Evolutionary conservation across 2,113 vertebrate species (phyloP).

Genomic region (Centropus unirufus): DNA sequence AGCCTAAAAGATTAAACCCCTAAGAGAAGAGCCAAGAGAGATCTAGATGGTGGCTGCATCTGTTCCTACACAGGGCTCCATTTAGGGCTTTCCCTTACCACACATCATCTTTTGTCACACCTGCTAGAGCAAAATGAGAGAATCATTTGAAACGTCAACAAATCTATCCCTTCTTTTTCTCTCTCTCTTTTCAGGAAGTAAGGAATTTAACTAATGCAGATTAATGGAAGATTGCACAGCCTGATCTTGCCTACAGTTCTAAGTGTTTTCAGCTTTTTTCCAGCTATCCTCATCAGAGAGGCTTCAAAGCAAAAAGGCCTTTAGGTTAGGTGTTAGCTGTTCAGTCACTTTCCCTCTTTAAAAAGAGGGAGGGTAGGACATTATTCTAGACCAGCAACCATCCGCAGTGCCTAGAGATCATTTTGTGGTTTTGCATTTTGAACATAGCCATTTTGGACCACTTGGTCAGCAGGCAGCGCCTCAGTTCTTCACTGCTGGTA

Average conservation of each 20-base stretch:
- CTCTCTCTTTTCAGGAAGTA: background rate
- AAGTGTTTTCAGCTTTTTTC: background rate
- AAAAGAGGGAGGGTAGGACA: background rate
- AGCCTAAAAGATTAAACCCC: background rate
- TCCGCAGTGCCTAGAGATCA: background rate
- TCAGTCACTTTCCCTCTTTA: background rate
- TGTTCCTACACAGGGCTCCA: background rate
- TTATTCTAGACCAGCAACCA: background rate
- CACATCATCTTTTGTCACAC: background rate
- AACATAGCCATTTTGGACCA: background rate
- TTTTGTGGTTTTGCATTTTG: background rate
- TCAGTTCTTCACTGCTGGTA: background rate
- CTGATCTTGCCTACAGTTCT: background rate
- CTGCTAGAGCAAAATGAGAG: background rate
- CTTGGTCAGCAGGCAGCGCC: background rate
- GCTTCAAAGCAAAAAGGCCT: background rate
- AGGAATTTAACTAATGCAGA: background rate
- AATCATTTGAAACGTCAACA: background rate
- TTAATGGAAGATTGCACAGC: background rate
- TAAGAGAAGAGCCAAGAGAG: background rate
- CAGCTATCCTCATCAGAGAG: background rate
- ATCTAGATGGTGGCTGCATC: background rate
- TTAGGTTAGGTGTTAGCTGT: background rate
- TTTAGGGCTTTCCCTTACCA: background rate
- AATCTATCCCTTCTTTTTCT: background rate